A percentile compares a stretch with the other conserved stretches of the same genome.
Evolutionary conservation across 1,140 invertebrate genomes (phyloP).

Genomic region (Tribolium castaneum): DNA sequence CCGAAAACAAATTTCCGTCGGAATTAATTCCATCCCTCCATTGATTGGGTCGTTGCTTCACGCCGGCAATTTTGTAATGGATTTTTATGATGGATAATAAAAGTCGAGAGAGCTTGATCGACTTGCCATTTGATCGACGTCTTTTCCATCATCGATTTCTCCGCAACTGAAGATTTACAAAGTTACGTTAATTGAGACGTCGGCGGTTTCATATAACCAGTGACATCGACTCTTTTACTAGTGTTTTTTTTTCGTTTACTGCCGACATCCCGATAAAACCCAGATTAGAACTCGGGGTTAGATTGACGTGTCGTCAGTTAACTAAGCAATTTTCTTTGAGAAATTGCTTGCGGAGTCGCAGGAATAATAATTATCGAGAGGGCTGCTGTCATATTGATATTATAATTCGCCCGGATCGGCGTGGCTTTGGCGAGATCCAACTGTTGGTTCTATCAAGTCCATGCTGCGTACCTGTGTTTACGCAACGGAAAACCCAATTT

Average conservation of each 20-base stretch:
- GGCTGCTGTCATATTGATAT: not conserved
- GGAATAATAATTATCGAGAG: not conserved
- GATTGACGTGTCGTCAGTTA: slow-evolving; percentile 10
- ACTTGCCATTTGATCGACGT: slow-evolving; percentile 27
- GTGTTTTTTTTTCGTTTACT: not conserved
- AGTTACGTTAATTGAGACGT: slow-evolving; percentile 9
- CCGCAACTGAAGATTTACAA: not conserved
- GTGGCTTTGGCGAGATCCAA: too few species aligned
- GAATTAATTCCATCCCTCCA: slow-evolving; percentile 27
- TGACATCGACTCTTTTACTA: not conserved
- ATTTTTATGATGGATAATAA: slow-evolving; percentile 36
- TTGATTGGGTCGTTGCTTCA: slow-evolving; percentile 15
- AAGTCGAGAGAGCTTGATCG: slow-evolving; percentile 23
- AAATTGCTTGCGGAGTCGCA: not conserved
- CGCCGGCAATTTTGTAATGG: slow-evolving; percentile 29
- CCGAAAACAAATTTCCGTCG: slow-evolving; percentile 22
- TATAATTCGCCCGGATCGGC: not conserved
- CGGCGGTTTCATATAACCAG: not conserved
- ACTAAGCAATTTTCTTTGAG: slow-evolving; percentile 28
- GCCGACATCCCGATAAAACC: not conserved
- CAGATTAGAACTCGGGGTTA: not conserved
- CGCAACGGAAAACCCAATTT: not conserved
- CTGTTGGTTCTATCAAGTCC: not conserved
- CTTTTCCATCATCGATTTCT: slow-evolving; percentile 1
- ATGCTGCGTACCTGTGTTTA: not conserved